These are phyloP conservation scores for Caenorhabditis uteleia DNA, from an alignment of 2,888 invertebrate genomes.

Conservation along the genomic window DNA sequence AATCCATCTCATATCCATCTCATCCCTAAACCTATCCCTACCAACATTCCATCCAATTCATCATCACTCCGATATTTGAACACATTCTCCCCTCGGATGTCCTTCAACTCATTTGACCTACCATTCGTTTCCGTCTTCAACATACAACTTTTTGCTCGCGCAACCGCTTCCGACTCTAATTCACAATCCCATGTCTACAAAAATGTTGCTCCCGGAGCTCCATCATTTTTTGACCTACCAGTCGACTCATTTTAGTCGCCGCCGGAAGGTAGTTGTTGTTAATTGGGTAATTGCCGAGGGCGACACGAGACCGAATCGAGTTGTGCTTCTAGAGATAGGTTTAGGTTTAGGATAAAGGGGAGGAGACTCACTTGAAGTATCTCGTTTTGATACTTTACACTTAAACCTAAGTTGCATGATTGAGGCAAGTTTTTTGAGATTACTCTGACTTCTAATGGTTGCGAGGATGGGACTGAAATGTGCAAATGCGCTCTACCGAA, in stretches of 20 bases:
- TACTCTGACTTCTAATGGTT: too few relatives aligned
- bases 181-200: conserved; percentile 31
- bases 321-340: too few relatives aligned
- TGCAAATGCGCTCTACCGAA: too few relatives aligned
- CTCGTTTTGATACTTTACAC: too few relatives aligned
- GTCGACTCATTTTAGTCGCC: conserved; percentile 23
- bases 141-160: conserved; percentile 22
- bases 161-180: conserved; percentile 26
- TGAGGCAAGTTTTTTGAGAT: too few relatives aligned
- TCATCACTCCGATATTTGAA: conserved; percentile 24
- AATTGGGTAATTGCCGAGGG: conserved; percentile 23
- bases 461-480: too few relatives aligned
- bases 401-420: too few relatives aligned
- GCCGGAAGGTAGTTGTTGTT: conserved; percentile 17
- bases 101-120: conserved; percentile 15
- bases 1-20: neutral
- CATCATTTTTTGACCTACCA: conserved; percentile 17
- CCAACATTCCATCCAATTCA: conserved; percentile 10
- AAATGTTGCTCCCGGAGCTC: neutral
- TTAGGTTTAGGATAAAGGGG: too few relatives aligned
- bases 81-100: conserved; percentile 27
- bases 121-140: too few relatives aligned
- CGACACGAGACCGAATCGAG: conserved; percentile 36
- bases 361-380: too few relatives aligned
- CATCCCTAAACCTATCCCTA: conserved; percentile 5